Percentiles rank a stretch among this genome's conserved stretches.
Conservation (phyloP, 2,888 invertebrate genomes). For the Dendrolimus houi region DNA sequence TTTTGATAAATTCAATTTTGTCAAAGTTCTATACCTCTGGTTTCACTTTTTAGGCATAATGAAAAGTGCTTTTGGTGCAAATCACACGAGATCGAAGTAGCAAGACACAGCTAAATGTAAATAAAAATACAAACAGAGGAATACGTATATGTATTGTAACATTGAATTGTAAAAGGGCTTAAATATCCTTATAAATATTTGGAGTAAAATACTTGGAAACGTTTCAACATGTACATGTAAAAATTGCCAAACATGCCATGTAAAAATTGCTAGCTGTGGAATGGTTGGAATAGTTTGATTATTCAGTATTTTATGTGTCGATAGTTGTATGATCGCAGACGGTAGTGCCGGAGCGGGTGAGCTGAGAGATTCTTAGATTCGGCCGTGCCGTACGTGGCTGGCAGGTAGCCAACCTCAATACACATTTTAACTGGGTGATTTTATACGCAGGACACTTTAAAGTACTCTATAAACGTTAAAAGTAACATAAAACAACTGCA, state of each 20-base stretch:
- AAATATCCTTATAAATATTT: not conserved
- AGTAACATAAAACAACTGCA: slow-evolving; percentile 48
- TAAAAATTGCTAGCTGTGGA: slow-evolving; percentile 12
- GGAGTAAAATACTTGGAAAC: not conserved
- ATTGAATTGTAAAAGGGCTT: not conserved
- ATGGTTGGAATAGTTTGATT: slow-evolving; percentile 23
- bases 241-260: slow-evolving; percentile 13
- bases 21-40: too few species aligned
- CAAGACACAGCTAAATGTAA: too few species aligned
- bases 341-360: slow-evolving; percentile 46
- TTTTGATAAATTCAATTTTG: too few species aligned
- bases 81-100: too few species aligned
- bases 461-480: slow-evolving; percentile 59
- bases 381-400: slow-evolving; percentile 37
- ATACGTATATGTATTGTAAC: too few species aligned
- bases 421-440: slow-evolving; percentile 53
- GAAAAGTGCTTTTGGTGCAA: too few species aligned
- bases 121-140: too few species aligned
- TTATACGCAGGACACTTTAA: slow-evolving; percentile 65
- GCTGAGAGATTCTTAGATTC: slow-evolving; percentile 47
- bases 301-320: slow-evolving; percentile 50
- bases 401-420: slow-evolving; percentile 59
- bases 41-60: too few species aligned
- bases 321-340: slow-evolving; percentile 46
- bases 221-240: slow-evolving; percentile 6